Evolutionary conservation across 2,113 vertebrate species (phyloP), one percentile per base, ranked within the genome.

Genomic region (Silurus asotus): DNA sequence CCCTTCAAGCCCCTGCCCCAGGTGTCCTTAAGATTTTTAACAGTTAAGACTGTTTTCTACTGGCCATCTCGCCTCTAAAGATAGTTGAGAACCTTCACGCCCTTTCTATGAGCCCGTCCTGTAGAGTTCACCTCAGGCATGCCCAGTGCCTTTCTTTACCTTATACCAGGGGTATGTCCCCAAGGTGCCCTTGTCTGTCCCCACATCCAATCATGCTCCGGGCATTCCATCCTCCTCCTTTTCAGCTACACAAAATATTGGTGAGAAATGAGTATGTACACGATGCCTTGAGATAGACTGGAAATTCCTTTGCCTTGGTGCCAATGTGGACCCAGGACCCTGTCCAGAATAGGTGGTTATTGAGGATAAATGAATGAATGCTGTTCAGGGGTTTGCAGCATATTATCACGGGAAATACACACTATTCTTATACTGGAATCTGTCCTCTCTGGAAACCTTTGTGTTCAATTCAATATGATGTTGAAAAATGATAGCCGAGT

Each of bases 331-430:
- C 51, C 4, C 9, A 5, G 23, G 15, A 48, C 37, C 15, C 37
- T 72, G 8, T 48, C 37, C 17, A 72, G 69, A 8, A 72, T 72
- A 72, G 48, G 69, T 48, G 28, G 5, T 69, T 72, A 19, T 45
- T 48, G 17, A 72, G 37, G 69, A 72, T 20, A 45, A 55, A 25
- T 55, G 45, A 74, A 74, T 10, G 6, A 25, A 77, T 49, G 51
- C 62, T 37, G 67, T 23, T 70, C 72, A 62, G 64, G 49, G 87
- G 59, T 82, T 81, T 86, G 81, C 48, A 53, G 65, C 53, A 25
- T 48, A 58, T 88, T 88, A 86, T 74, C 75, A 80, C 67, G 81
- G 83, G 81, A 88, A 88, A 84, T 83, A 45, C 62, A 86, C n/a
- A 83, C 48, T n/a, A 79, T 69, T 83, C 28, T 83, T 86, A 88